phyloP scores from a whole-genome alignment of 2,113 vertebrate genomes.

The Lichenostomus cassidix region DNA sequence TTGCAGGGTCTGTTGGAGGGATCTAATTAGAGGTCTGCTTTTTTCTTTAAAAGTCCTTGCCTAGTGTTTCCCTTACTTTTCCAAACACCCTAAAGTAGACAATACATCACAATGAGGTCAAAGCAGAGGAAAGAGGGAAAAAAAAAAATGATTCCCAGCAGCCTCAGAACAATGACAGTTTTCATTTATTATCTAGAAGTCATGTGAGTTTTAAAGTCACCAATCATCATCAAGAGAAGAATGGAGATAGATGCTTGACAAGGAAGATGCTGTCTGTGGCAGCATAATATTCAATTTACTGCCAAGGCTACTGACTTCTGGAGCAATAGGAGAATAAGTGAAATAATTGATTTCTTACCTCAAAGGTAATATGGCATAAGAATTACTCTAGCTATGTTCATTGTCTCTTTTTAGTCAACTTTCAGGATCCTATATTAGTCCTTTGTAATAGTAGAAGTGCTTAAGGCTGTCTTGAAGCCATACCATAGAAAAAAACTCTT shows the following conservation, averaged over 20 bases:
- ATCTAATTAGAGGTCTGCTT: slow-evolving; percentile 54
- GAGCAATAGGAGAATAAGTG: slow-evolving; percentile 19
- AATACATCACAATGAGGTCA: slow-evolving; percentile 71
- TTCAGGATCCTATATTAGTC: neutral
- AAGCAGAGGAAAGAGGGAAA: slow-evolving; percentile 18
- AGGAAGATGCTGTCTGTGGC: slow-evolving; percentile 46
- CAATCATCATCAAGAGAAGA: slow-evolving; percentile 65
- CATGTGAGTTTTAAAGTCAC: slow-evolving; percentile 65
- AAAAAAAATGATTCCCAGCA: slow-evolving; percentile 10
- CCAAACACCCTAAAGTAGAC: slow-evolving; percentile 61
- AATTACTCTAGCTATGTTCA: neutral
- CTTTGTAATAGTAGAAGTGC: neutral
- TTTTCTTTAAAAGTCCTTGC: slow-evolving; percentile 68
- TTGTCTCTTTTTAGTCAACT: neutral
- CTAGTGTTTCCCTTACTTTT: slow-evolving; percentile 55
- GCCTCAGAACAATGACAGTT: slow-evolving; percentile 51
- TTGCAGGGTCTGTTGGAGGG: slow-evolving; percentile 27
- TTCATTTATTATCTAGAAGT: slow-evolving; percentile 64
- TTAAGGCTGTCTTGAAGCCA: neutral
- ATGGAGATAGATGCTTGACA: slow-evolving; percentile 37
- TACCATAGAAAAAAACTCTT: neutral
- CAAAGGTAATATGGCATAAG: slow-evolving; percentile 33
- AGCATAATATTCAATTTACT: slow-evolving; percentile 57
- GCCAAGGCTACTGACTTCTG: slow-evolving; percentile 38
- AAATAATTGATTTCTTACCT: slow-evolving; percentile 58